phyloP scores from a whole-genome alignment of 2,888 invertebrate species.

The Eledone cirrhosa region DNA sequence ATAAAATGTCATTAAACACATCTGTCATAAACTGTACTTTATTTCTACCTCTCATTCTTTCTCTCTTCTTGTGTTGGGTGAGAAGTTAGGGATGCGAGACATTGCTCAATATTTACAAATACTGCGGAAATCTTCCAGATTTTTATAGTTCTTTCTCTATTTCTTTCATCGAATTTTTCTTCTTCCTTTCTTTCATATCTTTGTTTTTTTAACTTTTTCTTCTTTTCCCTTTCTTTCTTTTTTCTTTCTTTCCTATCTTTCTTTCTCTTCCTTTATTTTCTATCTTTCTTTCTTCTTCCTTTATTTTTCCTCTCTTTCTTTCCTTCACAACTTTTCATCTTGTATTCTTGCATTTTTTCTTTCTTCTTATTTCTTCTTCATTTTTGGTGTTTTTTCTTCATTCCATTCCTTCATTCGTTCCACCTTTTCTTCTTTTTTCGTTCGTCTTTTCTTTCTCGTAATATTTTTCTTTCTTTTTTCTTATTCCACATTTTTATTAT shows the following conservation, averaged over 20 bases:
- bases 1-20: neutral
- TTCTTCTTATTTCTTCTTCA: neutral
- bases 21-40: neutral
- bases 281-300: neutral
- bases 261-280: neutral
- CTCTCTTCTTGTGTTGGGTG: neutral
- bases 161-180: too few species aligned
- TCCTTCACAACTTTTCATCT: neutral
- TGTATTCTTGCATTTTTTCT: neutral
- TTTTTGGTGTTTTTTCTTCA: neutral
- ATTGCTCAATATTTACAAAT: too few species aligned
- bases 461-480: neutral
- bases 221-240: neutral
- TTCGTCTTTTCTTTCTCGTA: neutral
- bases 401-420: neutral
- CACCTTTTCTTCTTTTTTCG: neutral
- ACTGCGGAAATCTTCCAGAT: too few species aligned
- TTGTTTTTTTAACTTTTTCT: neutral
- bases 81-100: too few species aligned
- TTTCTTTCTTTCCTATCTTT: neutral
- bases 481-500: neutral
- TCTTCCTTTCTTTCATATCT: neutral
- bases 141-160: too few species aligned
- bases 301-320: neutral
- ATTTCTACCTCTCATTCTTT: neutral